These are phyloP conservation scores for Malacoctenus gilli DNA, from an alignment of 2,797 vertebrate species.

Conservation along the genomic window DNA sequence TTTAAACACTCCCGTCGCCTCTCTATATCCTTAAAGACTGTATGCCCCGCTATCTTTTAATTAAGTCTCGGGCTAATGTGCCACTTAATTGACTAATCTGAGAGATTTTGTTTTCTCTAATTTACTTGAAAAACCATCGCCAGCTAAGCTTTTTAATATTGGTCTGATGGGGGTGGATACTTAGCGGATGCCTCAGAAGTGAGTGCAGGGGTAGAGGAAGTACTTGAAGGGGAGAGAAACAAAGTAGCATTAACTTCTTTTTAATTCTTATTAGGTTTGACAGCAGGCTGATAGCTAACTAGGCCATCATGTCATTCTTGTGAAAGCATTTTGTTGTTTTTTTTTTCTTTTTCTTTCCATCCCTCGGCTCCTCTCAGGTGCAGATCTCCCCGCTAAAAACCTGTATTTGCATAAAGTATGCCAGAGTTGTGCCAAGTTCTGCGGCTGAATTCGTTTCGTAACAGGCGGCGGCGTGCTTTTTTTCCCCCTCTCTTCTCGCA, in stretches of 20 bases:
- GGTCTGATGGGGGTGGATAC: constrained; percentile 70
- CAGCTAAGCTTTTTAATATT: constrained; percentile 81
- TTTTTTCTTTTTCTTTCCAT: background rate
- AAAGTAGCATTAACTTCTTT: constrained; percentile 68
- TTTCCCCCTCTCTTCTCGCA: no score
- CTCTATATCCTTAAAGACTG: constrained; percentile 81
- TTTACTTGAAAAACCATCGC: constrained; percentile 84
- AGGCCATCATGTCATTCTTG: constrained; percentile 43
- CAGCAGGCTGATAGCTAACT: constrained; percentile 58
- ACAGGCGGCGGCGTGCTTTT: background rate
- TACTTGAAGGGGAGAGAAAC: constrained; percentile 61
- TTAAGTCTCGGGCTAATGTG: constrained; percentile 86
- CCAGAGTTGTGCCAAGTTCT: constrained; percentile 16
- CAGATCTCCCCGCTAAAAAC: constrained; percentile 20
- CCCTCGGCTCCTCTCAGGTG: constrained; percentile 34
- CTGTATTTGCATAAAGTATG: constrained; percentile 36
- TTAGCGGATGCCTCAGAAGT: constrained; percentile 70
- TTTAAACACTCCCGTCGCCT: constrained; percentile 82
- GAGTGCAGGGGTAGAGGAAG: constrained; percentile 53
- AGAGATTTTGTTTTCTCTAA: constrained; percentile 87
- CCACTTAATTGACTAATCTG: constrained; percentile 87
- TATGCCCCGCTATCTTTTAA: constrained; percentile 84
- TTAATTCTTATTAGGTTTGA: constrained; percentile 65
- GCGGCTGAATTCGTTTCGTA: constrained; percentile 14
- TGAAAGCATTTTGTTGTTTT: constrained; percentile 38